Evolutionary conservation across 2,113 vertebrate species (phyloP).

Genomic region (Dinomys branickii): DNA sequence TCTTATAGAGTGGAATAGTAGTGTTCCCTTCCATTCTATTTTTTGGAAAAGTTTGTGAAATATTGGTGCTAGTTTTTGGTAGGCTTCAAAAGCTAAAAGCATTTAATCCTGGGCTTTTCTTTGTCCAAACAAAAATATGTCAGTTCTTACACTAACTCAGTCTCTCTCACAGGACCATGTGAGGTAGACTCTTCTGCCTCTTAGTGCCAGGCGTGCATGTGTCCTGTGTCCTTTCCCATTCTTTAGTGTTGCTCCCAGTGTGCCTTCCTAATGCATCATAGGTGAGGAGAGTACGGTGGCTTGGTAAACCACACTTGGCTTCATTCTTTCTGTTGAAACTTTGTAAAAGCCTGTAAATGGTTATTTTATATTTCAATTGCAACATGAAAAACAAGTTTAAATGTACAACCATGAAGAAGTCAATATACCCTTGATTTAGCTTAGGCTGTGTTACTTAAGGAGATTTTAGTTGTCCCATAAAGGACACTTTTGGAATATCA

Average conservation of each 20-base stretch:
- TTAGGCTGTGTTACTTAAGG: background rate
- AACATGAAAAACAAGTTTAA: background rate
- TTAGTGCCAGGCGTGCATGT: background rate
- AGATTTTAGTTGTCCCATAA: constrained; percentile 1
- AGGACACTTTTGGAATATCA: background rate
- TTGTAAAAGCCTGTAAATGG: background rate
- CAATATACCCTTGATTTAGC: background rate
- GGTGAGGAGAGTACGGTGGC: background rate
- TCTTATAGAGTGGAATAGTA: background rate
- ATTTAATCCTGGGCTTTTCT: background rate
- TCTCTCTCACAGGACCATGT: background rate
- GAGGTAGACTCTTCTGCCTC: background rate
- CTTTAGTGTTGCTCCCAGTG: background rate
- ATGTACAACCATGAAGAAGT: background rate
- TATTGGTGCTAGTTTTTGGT: background rate
- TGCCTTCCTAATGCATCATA: background rate
- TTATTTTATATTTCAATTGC: background rate
- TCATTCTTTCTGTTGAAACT: no score
- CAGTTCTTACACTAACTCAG: no score
- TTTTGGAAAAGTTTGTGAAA: background rate
- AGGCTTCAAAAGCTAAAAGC: background rate
- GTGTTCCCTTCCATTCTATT: background rate
- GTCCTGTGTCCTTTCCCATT: background rate
- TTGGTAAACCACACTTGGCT: background rate
- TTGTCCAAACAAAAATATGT: background rate